Percentiles rank a stretch among this genome's conserved stretches.
Conservation (phyloP, 1,140 invertebrate species). For the Eriocheir sinensis region DNA sequence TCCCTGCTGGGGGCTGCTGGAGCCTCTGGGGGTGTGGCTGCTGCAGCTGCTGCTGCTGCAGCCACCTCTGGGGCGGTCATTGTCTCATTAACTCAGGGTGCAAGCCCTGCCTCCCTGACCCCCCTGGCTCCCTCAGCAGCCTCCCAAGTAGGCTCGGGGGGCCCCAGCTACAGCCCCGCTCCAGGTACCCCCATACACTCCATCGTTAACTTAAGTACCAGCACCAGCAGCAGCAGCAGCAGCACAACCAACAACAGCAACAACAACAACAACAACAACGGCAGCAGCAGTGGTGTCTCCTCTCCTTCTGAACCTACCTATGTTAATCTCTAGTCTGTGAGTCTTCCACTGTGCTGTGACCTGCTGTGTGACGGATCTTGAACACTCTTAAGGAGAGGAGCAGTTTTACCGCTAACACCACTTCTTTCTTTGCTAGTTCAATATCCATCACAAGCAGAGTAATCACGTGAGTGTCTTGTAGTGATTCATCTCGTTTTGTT, state of each 20-base stretch:
- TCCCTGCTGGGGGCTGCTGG: constrained; percentile 75
- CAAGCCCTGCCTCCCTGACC: constrained; percentile 70
- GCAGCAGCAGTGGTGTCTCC: constrained; percentile 78
- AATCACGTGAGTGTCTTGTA: constrained; percentile 77
- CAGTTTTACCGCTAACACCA: constrained; percentile 31
- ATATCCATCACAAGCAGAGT: constrained; percentile 75
- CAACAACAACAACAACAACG: constrained; percentile 77
- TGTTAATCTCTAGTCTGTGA: constrained; percentile 80
- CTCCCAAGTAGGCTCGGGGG: constrained; percentile 74
- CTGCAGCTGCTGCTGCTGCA: constrained; percentile 77
- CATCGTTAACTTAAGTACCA: constrained; percentile 79
- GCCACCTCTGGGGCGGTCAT: constrained; percentile 76
- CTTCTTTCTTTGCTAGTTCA: constrained; percentile 60
- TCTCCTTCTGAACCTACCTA: constrained; percentile 79
- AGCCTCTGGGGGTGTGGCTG: constrained; percentile 72
- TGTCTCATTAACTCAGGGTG: constrained; percentile 67
- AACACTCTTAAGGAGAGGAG: constrained; percentile 42
- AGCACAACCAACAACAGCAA: constrained; percentile 75
- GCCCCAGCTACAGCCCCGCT: constrained; percentile 78
- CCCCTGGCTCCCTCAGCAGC: constrained; percentile 72
- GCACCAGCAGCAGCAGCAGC: constrained; percentile 77
- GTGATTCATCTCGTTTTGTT: constrained; percentile 74
- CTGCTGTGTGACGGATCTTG: constrained; percentile 76
- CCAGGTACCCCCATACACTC: constrained; percentile 78
- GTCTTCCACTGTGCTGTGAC: constrained; percentile 78